These are phyloP conservation scores for Tragulus kanchil DNA, from an alignment of 2,113 vertebrate genomes.

Conservation along the genomic window DNA sequence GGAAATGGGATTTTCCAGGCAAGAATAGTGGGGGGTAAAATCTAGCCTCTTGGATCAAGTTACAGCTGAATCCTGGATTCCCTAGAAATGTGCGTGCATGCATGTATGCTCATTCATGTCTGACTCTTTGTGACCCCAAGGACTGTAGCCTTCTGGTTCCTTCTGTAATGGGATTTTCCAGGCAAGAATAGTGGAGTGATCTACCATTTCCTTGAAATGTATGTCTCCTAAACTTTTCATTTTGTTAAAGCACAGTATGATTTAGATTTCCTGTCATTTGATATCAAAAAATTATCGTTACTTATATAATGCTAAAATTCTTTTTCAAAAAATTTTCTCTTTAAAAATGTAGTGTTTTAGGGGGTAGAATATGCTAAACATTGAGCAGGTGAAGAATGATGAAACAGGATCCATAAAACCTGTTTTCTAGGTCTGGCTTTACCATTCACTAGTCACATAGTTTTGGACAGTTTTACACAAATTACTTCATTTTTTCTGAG, in stretches of 20 bases:
- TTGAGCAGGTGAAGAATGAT: background rate
- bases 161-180: background rate
- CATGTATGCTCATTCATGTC: background rate
- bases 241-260: constrained; percentile 43
- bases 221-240: background rate
- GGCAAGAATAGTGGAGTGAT: background rate
- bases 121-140: background rate
- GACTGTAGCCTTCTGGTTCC: background rate
- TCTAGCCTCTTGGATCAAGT: background rate
- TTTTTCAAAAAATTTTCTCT: constrained; percentile 13
- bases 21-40: too few relatives aligned
- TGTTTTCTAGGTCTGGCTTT: background rate
- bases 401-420: background rate
- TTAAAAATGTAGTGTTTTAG: background rate
- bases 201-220: background rate
- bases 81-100: background rate
- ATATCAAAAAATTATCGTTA: background rate
- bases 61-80: background rate
- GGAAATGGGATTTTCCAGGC: background rate
- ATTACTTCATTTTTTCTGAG: constrained; percentile 26
- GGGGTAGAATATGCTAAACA: background rate
- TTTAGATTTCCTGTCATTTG: constrained; percentile 28
- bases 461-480: background rate
- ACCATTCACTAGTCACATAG: background rate
- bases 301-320: constrained; percentile 14